Evolutionary conservation across 2,113 vertebrate genomes (phyloP).

Genomic region (Myotis lucifugus): DNA sequence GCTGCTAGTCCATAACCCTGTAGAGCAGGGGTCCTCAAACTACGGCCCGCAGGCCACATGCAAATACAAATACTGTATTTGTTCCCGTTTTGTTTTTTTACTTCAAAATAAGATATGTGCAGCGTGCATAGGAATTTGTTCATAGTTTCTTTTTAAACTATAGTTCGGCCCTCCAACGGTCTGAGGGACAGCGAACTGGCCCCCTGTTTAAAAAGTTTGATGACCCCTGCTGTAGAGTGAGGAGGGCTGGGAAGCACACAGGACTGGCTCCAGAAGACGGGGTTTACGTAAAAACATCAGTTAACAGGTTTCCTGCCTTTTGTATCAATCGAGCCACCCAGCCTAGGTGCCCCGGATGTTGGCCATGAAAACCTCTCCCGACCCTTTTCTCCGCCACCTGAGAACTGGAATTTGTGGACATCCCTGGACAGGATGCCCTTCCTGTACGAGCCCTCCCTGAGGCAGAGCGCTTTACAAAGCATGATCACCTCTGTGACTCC

Average conservation of each 20-base stretch:
- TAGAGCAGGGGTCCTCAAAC: too few relatives aligned
- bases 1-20: neutral
- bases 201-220: too few relatives aligned
- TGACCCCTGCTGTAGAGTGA: neutral
- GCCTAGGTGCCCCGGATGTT: neutral
- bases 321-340: fast-evolving
- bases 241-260: neutral
- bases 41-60: too few relatives aligned
- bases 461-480: neutral
- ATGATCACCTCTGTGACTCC: neutral
- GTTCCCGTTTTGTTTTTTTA: too few relatives aligned
- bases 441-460: neutral
- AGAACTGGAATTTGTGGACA: neutral
- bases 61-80: too few relatives aligned
- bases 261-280: neutral
- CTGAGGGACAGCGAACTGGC: too few relatives aligned
- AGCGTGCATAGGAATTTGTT: too few relatives aligned
- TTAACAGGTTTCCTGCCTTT: neutral
- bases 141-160: too few relatives aligned
- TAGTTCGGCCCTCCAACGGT: too few relatives aligned
- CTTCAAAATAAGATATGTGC: too few relatives aligned
- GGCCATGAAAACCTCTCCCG: neutral
- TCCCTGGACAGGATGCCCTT: neutral
- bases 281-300: neutral
- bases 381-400: neutral